phyloP scores from a whole-genome alignment of 2,113 vertebrate species.

The Festucalex cinctus region DNA sequence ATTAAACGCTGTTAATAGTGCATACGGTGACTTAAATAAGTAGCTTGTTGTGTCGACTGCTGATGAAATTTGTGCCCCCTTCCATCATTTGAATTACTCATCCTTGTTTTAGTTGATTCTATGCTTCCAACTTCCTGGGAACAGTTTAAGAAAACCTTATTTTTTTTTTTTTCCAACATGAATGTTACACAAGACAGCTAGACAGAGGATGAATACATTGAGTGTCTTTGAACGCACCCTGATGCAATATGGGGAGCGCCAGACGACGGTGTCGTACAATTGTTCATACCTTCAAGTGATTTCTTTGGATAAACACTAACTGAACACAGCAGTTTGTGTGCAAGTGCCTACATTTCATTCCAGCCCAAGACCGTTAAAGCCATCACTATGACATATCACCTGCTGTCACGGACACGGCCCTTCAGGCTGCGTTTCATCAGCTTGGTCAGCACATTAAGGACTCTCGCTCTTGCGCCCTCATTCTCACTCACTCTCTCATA shows the following conservation, averaged over 20 bases:
- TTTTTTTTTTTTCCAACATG: background rate
- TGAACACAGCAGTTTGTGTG: constrained; percentile 1
- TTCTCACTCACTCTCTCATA: background rate
- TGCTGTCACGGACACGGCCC: constrained; percentile 41
- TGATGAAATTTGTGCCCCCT: no score
- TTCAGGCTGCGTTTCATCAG: constrained; percentile 48
- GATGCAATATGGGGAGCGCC: constrained; percentile 12
- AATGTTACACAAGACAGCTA: background rate
- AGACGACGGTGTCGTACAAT: constrained; percentile 7
- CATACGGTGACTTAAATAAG: no score
- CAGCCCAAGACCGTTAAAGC: constrained; percentile 25
- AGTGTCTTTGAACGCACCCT: background rate
- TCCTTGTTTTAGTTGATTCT: background rate
- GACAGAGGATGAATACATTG: background rate
- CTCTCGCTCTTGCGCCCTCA: background rate
- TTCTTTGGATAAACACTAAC: constrained; percentile 17
- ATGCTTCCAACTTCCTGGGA: background rate
- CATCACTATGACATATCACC: constrained; percentile 49
- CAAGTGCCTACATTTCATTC: constrained; percentile 27
- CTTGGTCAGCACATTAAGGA: constrained; percentile 54
- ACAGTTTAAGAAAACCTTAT: background rate
- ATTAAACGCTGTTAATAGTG: no score
- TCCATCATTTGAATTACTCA: no score
- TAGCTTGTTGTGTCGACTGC: no score
- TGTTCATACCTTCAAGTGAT: constrained; percentile 7